Conservation (phyloP, 2,113 vertebrate species). For the Taurulus bubalis region DNA sequence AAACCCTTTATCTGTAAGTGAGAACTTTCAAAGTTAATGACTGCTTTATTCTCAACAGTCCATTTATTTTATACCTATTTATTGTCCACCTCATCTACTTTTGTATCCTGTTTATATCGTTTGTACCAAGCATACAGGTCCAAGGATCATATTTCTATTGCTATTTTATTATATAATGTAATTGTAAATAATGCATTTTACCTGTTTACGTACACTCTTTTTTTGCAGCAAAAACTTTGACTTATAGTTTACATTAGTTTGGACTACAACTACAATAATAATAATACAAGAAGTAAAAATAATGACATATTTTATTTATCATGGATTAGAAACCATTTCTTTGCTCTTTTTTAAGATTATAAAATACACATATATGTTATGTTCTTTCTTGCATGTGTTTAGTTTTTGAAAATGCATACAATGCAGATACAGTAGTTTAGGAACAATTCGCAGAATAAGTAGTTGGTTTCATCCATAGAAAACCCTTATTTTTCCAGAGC, state of each 20-base stretch:
- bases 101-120: not conserved
- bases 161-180: not conserved
- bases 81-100: constrained; percentile 27
- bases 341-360: not conserved
- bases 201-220: not conserved
- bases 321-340: not conserved
- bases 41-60: not conserved
- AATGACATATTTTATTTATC: not conserved
- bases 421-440: not conserved
- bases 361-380: not conserved
- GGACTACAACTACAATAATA: not conserved
- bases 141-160: not conserved
- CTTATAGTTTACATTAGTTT: not conserved
- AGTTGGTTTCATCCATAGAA: not conserved
- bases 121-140: constrained; percentile 1
- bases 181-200: constrained; percentile 5
- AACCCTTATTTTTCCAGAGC: not conserved
- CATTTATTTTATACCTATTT: constrained; percentile 27
- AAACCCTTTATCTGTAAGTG: constrained; percentile 99
- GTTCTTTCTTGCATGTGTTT: not conserved
- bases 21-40: constrained; percentile 60
- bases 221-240: not conserved
- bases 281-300: not conserved
- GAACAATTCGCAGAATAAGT: not conserved
- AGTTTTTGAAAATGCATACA: not conserved